Percentiles rank a stretch among this genome's conserved stretches.
Evolutionary conservation across 2,888 invertebrate species (phyloP).

Genomic region (Raillietiella orientalis): DNA sequence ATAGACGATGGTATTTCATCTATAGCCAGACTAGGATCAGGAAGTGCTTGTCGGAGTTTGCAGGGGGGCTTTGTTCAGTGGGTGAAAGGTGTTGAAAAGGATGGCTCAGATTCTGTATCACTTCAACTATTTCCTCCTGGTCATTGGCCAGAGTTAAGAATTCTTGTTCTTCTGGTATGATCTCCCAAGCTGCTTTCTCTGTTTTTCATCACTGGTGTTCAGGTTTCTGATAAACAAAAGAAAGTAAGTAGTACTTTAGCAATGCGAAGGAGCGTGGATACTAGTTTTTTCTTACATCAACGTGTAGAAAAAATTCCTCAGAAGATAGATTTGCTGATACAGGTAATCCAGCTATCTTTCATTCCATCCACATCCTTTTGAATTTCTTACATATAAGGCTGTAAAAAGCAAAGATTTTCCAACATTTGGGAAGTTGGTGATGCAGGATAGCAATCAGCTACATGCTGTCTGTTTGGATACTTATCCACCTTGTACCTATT

Average conservation of each 20-base stretch:
- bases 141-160: conserved; percentile 71
- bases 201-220: conserved; percentile 5
- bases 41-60: conserved; percentile 83
- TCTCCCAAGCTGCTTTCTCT: conserved; percentile 4
- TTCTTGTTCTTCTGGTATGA: conserved; percentile 52
- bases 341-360: conserved; percentile 9
- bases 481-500: conserved; percentile 68
- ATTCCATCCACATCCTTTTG: neutral
- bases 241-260: conserved; percentile 55
- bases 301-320: conserved; percentile 40
- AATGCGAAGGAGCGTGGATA: conserved; percentile 47
- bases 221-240: conserved; percentile 37
- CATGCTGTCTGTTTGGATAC: conserved; percentile 80
- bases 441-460: conserved; percentile 90
- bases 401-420: conserved; percentile 37
- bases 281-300: conserved; percentile 44
- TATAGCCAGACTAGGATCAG: conserved; percentile 46
- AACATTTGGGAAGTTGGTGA: conserved; percentile 65
- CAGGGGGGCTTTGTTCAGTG: conserved; percentile 84
- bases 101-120: conserved; percentile 11
- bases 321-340: conserved; percentile 23
- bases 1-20: conserved; percentile 34
- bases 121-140: conserved; percentile 23
- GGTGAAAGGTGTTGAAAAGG: conserved; percentile 26
- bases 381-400: conserved; percentile 12